These are phyloP conservation scores for Eledona agricola DNA, from an alignment of 2,888 invertebrate genomes.

Conservation along the genomic window DNA sequence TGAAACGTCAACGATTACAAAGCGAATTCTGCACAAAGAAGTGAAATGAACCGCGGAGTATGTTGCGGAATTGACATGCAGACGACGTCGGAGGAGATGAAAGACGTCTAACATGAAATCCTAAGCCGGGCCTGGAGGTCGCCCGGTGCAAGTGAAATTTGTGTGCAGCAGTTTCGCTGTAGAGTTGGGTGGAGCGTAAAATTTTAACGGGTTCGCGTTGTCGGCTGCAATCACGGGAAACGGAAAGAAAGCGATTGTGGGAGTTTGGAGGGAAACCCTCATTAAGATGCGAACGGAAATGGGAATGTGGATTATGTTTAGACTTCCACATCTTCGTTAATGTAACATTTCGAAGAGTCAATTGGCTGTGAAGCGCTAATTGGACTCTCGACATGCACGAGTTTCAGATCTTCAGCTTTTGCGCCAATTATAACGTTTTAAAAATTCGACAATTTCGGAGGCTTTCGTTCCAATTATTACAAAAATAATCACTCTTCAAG, in stretches of 20 bases:
- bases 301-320: conserved; percentile 35
- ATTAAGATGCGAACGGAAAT: conserved; percentile 35
- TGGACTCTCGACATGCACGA: conserved; percentile 30
- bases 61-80: no score
- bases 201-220: conserved; percentile 42
- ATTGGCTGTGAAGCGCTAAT: conserved; percentile 34
- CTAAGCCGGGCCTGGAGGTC: no score
- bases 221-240: conserved; percentile 28
- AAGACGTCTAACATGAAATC: no score
- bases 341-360: conserved; percentile 33
- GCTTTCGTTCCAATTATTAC: conserved; percentile 3
- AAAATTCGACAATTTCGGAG: conserved; percentile 24
- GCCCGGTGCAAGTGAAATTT: no score
- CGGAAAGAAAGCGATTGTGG: conserved; percentile 34
- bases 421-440: conserved; percentile 9
- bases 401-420: conserved; percentile 4
- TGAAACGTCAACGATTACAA: no score
- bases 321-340: conserved; percentile 29
- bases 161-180: conserved; percentile 8
- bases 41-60: no score
- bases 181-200: conserved; percentile 41
- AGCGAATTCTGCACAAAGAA: no score
- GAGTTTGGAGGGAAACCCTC: conserved; percentile 27
- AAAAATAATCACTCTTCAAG: conserved; percentile 20
- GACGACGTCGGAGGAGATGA: no score